Evolutionary conservation across 1,140 invertebrate genomes (phyloP).

Genomic region (Cydia strobilella): DNA sequence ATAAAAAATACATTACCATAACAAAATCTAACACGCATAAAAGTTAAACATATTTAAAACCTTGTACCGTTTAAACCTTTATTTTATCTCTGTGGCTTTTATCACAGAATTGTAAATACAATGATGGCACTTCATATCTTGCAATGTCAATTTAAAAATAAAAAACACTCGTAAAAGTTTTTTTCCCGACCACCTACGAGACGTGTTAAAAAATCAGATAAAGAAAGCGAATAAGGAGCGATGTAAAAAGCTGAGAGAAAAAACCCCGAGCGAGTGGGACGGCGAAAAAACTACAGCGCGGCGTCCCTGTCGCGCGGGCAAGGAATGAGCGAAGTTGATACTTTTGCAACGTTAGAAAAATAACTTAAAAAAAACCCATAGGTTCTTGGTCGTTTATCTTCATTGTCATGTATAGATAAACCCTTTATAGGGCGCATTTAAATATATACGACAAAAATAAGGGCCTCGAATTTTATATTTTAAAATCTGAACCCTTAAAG

Average conservation of each 20-base stretch:
- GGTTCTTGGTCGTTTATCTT: too few species aligned
- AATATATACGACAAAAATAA: too few species aligned
- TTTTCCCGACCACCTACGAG: slow-evolving; percentile 29
- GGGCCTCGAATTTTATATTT: too few species aligned
- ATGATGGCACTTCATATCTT: slow-evolving; percentile 25
- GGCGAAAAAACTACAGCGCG: slow-evolving; percentile 58
- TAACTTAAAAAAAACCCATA: too few species aligned
- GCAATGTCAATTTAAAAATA: slow-evolving; percentile 29
- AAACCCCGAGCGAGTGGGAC: slow-evolving; percentile 48
- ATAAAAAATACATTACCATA: slow-evolving; percentile 49
- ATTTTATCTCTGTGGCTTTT: slow-evolving; percentile 13
- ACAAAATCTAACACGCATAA: not conserved
- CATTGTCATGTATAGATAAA: too few species aligned
- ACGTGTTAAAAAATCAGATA: slow-evolving; percentile 26
- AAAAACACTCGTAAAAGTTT: slow-evolving; percentile 30
- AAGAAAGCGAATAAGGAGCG: slow-evolving; percentile 48
- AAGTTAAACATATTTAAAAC: slow-evolving; percentile 22
- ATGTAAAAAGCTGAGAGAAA: slow-evolving; percentile 72
- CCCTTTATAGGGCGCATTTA: too few species aligned
- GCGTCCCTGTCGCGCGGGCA: slow-evolving; percentile 51
- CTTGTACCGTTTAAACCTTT: slow-evolving; percentile 24
- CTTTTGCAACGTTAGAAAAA: slow-evolving; percentile 41
- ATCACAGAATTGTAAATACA: slow-evolving; percentile 10
- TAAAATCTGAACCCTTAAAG: too few species aligned
- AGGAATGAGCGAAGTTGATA: slow-evolving; percentile 53